A percentile compares a stretch with the other conserved stretches of the same genome.
Evolutionary conservation across 2,113 vertebrate species (phyloP).

Genomic region (Platanista minor): DNA sequence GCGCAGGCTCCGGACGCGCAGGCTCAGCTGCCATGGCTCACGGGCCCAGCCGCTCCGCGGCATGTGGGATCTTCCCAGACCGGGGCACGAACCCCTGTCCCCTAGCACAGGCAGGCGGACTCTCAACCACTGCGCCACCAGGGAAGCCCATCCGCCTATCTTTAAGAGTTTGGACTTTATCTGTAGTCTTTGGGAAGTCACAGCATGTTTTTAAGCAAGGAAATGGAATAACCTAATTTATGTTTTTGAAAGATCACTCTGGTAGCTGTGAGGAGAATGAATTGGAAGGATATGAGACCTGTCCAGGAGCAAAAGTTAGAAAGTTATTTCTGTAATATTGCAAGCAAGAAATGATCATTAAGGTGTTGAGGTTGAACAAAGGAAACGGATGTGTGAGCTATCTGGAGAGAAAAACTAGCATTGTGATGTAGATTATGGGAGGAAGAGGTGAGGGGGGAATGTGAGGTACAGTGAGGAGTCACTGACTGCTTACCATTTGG

Average conservation of each 20-base stretch:
- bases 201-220: background rate
- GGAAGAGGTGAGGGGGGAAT: background rate
- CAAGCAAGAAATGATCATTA: conserved; percentile 7
- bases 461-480: background rate
- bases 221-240: background rate
- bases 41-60: too few relatives aligned
- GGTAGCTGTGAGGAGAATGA: background rate
- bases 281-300: background rate
- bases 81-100: too few relatives aligned
- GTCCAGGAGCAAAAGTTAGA: background rate
- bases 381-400: background rate
- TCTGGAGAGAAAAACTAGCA: background rate
- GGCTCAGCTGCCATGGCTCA: too few relatives aligned
- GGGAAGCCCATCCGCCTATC: too few relatives aligned
- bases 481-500: background rate
- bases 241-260: background rate
- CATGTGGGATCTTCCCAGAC: too few relatives aligned
- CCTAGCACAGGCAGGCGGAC: too few relatives aligned
- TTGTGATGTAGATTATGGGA: background rate
- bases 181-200: background rate
- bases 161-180: background rate
- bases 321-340: background rate
- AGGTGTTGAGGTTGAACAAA: background rate
- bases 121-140: too few relatives aligned
- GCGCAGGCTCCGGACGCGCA: too few relatives aligned